phyloP scores from a whole-genome alignment of 2,888 invertebrate genomes.

The Archips xylosteana region DNA sequence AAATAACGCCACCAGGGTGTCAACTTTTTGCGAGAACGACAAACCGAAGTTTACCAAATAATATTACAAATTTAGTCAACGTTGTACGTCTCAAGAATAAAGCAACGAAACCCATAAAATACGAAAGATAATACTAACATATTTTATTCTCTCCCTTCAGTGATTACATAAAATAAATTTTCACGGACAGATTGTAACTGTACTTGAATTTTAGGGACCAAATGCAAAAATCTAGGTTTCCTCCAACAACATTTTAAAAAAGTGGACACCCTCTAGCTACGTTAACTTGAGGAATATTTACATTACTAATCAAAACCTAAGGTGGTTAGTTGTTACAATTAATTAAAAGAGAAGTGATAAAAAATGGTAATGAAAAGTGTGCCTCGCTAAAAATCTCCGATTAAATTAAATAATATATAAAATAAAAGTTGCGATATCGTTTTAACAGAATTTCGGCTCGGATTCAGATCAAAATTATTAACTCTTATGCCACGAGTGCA shows the following conservation, averaged over 20 bases:
- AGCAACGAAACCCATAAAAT: background rate
- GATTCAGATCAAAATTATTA: background rate
- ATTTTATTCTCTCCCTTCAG: background rate
- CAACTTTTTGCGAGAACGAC: background rate
- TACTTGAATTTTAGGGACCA: background rate
- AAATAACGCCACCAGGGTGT: background rate
- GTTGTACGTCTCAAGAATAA: background rate
- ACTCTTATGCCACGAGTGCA: background rate
- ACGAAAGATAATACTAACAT: background rate
- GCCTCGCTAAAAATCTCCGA: slow-evolving; percentile 25
- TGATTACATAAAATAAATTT: background rate
- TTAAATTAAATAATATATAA: slow-evolving; percentile 31
- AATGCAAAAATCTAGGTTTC: background rate
- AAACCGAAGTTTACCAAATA: background rate
- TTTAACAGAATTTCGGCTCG: background rate
- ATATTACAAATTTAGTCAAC: background rate
- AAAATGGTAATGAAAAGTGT: slow-evolving; percentile 8
- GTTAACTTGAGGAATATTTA: background rate
- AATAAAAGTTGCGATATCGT: background rate
- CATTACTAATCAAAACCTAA: slow-evolving; percentile 5
- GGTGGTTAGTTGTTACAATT: slow-evolving; percentile 6
- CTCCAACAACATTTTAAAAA: background rate
- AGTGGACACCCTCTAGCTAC: slow-evolving; percentile 2
- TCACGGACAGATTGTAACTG: background rate
- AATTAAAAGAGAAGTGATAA: slow-evolving; percentile 23